Conservation (phyloP, 2,888 invertebrate genomes). For the Tetramorium bicarinatum region DNA sequence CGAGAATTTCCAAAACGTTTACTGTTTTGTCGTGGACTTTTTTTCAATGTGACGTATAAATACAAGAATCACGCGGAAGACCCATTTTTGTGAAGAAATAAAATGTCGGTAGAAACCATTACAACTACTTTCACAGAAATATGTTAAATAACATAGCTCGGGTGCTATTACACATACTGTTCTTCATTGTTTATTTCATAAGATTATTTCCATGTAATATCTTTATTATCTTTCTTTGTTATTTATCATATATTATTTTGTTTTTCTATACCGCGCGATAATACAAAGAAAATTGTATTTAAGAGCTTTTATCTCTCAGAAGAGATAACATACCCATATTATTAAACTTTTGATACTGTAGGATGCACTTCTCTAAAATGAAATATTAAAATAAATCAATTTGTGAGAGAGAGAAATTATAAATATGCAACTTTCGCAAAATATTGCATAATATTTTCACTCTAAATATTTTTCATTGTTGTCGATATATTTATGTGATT, state of each 20-base stretch:
- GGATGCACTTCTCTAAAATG: background rate
- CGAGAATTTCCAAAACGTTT: conserved; percentile 24
- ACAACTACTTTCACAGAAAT: background rate
- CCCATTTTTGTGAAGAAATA: background rate
- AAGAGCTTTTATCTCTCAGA: background rate
- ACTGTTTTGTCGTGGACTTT: conserved; percentile 7
- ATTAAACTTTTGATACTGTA: background rate
- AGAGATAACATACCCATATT: background rate
- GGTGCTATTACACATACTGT: background rate
- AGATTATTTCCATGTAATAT: conserved; percentile 2
- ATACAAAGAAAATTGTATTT: background rate
- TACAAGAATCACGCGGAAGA: conserved; percentile 10
- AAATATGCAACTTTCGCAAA: conserved; percentile 4
- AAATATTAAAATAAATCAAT: background rate
- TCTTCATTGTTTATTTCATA: background rate
- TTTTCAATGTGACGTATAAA: conserved; percentile 7
- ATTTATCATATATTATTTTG: conserved; percentile 2
- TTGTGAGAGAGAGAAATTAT: background rate
- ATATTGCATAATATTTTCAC: background rate
- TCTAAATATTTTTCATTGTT: conserved; percentile 2
- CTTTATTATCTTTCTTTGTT: background rate
- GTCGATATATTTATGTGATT: background rate
- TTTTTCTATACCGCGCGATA: background rate
- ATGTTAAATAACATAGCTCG: background rate
- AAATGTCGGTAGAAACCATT: background rate